A percentile compares a stretch with the other conserved stretches of the same genome.
phyloP scores from a whole-genome alignment of 1,140 invertebrate species.

The Metopolophium dirhodum region DNA sequence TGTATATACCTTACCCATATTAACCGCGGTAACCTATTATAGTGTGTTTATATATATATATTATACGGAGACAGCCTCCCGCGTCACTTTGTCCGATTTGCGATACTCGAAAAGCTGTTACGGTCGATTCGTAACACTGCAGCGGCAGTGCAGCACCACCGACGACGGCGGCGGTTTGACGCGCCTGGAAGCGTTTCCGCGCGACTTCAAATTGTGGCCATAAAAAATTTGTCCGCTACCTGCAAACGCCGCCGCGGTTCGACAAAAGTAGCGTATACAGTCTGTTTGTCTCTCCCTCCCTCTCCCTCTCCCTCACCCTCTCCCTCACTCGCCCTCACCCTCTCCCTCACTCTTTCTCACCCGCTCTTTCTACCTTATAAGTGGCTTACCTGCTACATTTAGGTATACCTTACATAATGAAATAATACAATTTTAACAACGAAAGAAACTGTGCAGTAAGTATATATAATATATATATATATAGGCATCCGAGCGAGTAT shows the following conservation, averaged over 20 bases:
- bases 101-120: neutral
- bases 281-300: neutral
- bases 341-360: no score
- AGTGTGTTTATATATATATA: neutral
- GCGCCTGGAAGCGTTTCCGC: neutral
- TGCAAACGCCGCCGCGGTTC: neutral
- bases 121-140: slow-evolving; percentile 24
- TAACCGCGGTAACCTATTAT: neutral
- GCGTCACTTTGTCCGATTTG: neutral
- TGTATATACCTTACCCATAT: neutral
- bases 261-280: neutral
- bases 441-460: neutral
- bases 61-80: neutral
- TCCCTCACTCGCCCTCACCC: no score
- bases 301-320: no score
- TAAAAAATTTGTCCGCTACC: neutral
- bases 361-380: neutral
- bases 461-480: neutral
- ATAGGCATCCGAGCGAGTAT: neutral
- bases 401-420: neutral
- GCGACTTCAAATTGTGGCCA: neutral
- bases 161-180: neutral
- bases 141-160: neutral
- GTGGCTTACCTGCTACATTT: neutral
- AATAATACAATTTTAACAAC: neutral